Base-by-base conservation (phyloP, 1,140 invertebrate species). In the Drosophila repletoides region DNA sequence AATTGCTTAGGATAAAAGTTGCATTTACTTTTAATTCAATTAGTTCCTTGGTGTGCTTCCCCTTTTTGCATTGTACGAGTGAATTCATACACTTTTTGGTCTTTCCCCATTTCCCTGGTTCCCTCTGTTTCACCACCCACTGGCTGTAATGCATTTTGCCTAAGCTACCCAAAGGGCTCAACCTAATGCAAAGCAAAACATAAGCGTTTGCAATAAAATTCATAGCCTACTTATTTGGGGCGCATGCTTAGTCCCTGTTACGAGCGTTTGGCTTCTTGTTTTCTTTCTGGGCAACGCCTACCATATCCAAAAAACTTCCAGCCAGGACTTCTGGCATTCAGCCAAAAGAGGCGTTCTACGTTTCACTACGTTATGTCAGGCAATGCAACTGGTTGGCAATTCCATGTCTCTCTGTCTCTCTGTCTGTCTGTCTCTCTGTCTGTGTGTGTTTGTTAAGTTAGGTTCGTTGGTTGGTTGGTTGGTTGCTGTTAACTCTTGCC, bases 1-100 rank as follows among this genome's bases (percentile, higher is more conserved):
- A 83, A 83, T 83, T 84, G 79, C 79, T 75, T 73, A 43, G 79
- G 74, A 84, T 84, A 86, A 86, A 84, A 84, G 75, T 84, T 84
- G 79, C 71, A 84, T 84, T 84, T 86, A 84, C 70, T 84, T 84
- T 84, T 84, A 84, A 84, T 86, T 84, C 75, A 84, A 84, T 84
- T 84, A 84, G 74, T 75, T 86, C 41, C 14, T 17, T 34, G 53
- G 63, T 55, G 29, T n/a, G 46, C 48, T 73, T 73, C 22, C 36
- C 17, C 21, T 12, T 51, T 51, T 51, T 36, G 55, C 55, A 66
- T 66, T 66, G 63, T 66, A 43, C 40, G 26, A 56, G 10, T n/a
- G n/a, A n/a, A n/a, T n/a, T n/a, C n/a, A n/a, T n/a, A n/a, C n/a
- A n/a, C n/a, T 60, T 53, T 53, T 52, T 41, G 59, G 49, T 28